phyloP scores from a whole-genome alignment of 2,888 invertebrate genomes.

The Hypselothyrea guttata region DNA sequence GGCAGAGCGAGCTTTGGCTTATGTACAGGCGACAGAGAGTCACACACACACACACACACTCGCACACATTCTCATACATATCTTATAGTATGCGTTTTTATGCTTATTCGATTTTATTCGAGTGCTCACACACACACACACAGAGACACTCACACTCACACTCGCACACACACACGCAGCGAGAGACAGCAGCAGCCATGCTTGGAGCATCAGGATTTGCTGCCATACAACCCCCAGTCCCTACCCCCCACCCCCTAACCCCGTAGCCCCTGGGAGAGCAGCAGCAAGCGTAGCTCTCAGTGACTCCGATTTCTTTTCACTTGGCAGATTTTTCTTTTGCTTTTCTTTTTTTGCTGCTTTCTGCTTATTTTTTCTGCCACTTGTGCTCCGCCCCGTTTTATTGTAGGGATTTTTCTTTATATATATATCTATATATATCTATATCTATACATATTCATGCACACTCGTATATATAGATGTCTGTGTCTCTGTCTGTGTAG shows the following conservation, averaged over 20 bases:
- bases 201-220: conserved; percentile 75
- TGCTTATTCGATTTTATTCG: conserved; percentile 76
- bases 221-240: conserved; percentile 33
- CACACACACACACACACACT: conserved; percentile 21
- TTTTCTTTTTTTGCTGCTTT: conserved; percentile 59
- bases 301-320: conserved; percentile 77
- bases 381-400: conserved; percentile 79
- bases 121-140: conserved; percentile 59
- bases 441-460: conserved; percentile 21
- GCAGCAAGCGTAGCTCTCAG: conserved; percentile 24
- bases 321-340: conserved; percentile 76
- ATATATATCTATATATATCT: conserved; percentile 25
- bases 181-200: conserved; percentile 51
- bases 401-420: conserved; percentile 74
- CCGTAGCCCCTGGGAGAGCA: conserved; percentile 5
- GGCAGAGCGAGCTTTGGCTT: conserved; percentile 41
- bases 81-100: conserved; percentile 69
- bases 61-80: conserved; percentile 34
- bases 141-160: conserved; percentile 28
- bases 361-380: conserved; percentile 42
- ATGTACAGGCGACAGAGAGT: conserved; percentile 54
- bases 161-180: conserved; percentile 26
- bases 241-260: neutral
- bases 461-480: conserved; percentile 15
- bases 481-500: conserved; percentile 25